Evolutionary conservation across 2,888 invertebrate species (phyloP).

Genomic region (Coecobrya sp.): DNA sequence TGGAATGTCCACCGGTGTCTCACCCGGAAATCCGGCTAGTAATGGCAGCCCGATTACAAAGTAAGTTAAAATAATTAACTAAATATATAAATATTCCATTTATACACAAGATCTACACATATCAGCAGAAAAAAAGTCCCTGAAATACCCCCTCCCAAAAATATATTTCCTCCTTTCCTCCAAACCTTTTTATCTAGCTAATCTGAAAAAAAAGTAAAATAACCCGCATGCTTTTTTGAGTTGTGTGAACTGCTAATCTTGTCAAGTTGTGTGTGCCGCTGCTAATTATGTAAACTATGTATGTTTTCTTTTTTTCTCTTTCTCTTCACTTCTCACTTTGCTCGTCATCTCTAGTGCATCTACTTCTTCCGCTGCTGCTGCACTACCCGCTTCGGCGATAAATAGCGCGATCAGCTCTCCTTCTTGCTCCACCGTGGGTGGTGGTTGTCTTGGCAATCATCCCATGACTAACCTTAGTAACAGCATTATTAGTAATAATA

Average conservation of each 20-base stretch:
- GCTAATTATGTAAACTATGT: not conserved
- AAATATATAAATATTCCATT: too few species aligned
- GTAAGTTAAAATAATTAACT: slow-evolving; percentile 12
- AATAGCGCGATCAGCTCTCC: slow-evolving; percentile 52
- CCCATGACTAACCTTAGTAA: slow-evolving; percentile 59
- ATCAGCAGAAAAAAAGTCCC: slow-evolving; percentile 20
- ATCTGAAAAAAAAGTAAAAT: not conserved
- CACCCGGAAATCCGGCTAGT: not conserved
- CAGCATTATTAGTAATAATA: slow-evolving; percentile 44
- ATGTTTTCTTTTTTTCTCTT: slow-evolving; percentile 4
- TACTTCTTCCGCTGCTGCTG: slow-evolving; percentile 29
- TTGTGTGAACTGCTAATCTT: not conserved
- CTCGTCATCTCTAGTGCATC: slow-evolving; percentile 22
- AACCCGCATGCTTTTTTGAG: slow-evolving; percentile 1
- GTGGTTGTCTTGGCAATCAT: slow-evolving; percentile 11
- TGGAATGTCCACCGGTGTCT: not conserved
- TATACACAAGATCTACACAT: too few species aligned
- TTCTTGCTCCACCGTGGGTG: not conserved
- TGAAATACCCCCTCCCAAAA: not conserved
- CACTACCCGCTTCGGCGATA: slow-evolving; percentile 43
- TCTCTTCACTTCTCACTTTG: slow-evolving; percentile 24
- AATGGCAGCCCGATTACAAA: slow-evolving; percentile 26
- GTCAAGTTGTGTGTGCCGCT: not conserved
- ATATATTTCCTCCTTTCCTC: not conserved
- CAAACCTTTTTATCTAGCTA: not conserved